A percentile compares a stretch with the other conserved stretches of the same genome.
Evolutionary conservation across 2,888 invertebrate species (phyloP).

Genomic region (Nephrocerus scutellatus): DNA sequence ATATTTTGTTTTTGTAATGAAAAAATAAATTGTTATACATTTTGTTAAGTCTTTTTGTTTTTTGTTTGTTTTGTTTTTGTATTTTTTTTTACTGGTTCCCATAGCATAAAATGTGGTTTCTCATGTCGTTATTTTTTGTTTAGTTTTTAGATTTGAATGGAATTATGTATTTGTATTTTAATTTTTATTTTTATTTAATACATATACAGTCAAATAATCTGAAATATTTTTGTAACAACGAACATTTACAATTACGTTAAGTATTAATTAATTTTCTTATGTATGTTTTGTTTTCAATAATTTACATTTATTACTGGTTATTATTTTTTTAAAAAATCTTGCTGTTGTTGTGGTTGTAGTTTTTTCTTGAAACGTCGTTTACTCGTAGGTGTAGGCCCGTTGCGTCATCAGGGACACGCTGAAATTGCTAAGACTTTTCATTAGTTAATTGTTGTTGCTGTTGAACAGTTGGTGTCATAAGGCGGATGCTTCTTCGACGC

Average conservation of each 20-base stretch:
- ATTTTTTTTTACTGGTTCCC: constrained; percentile 17
- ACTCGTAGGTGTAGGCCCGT: constrained; percentile 31
- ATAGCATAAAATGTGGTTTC: no score
- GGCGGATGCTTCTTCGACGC: constrained; percentile 38
- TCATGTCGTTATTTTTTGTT: no score
- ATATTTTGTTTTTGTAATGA: constrained; percentile 4
- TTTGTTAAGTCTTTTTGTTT: constrained; percentile 7
- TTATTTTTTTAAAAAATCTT: constrained; percentile 27
- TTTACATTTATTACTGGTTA: background rate
- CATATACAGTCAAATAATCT: no score
- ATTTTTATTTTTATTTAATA: no score
- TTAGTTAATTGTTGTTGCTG: constrained; percentile 41
- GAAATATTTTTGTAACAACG: no score
- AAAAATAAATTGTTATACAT: constrained; percentile 14
- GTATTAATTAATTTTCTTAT: constrained; percentile 35
- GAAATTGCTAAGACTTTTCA: constrained; percentile 38
- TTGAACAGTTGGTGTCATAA: constrained; percentile 48
- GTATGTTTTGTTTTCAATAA: constrained; percentile 23
- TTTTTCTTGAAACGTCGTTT: constrained; percentile 34
- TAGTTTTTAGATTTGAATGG: no score
- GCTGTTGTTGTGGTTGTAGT: no score
- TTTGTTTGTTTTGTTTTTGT: constrained; percentile 13
- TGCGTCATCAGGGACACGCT: constrained; percentile 36
- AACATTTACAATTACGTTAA: no score
- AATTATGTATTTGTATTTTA: no score